Percentiles rank a stretch among this genome's conserved stretches.
phyloP scores from a whole-genome alignment of 2,888 invertebrate species.

The Limnephilus lunatus region DNA sequence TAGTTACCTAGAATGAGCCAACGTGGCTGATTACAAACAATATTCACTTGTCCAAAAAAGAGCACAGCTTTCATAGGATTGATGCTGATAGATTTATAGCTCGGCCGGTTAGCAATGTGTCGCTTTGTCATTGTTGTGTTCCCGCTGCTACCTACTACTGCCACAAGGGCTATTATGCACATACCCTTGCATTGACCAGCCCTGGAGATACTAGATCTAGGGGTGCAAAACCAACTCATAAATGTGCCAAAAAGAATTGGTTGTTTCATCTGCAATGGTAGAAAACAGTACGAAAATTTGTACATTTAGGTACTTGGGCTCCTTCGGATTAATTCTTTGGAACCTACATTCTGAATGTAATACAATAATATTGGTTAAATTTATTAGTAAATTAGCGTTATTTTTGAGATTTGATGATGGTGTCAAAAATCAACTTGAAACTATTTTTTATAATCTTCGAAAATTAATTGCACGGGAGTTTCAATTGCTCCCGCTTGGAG shows the following conservation, averaged over 20 bases:
- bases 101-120: conserved; percentile 33
- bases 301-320: neutral
- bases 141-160: conserved; percentile 45
- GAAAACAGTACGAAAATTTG: neutral
- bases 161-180: neutral
- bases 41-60: neutral
- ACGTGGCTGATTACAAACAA: neutral
- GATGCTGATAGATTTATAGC: conserved; percentile 52
- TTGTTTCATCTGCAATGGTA: neutral
- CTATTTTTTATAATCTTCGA: too few relatives aligned
- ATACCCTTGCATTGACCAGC: neutral
- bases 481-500: too few relatives aligned
- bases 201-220: neutral
- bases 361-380: too few relatives aligned
- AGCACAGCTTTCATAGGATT: neutral
- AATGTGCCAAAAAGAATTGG: neutral
- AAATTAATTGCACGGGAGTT: too few relatives aligned
- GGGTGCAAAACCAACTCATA: neutral
- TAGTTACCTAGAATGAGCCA: neutral
- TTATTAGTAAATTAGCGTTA: too few relatives aligned
- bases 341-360: too few relatives aligned
- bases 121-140: conserved; percentile 45
- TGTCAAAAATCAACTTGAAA: too few relatives aligned
- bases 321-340: too few relatives aligned
- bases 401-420: too few relatives aligned